Evolutionary conservation across 2,113 vertebrate species (phyloP), one percentile per base, ranked within the genome.

Genomic region (Rhinopithecus roxellana): DNA sequence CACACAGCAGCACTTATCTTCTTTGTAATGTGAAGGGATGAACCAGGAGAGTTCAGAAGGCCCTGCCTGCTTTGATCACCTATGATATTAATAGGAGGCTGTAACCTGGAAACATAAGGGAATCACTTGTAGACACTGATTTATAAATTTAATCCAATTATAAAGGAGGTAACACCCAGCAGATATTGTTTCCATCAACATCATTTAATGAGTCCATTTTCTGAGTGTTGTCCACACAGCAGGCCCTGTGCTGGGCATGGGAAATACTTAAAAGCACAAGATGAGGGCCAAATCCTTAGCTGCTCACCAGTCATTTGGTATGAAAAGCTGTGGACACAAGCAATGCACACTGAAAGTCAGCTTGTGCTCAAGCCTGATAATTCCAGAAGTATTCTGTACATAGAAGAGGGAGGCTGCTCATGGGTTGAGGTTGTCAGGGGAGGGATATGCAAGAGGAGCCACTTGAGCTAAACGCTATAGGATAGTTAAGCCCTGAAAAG

Each of bases 1-100:
- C 69, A n/a, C 10, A 8, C 0, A 2, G 23, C 35, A 67, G 20
- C 43, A 22, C 0, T 2, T 2, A 10, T 64, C 35, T 43, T 6
- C 9, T 38, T 59, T 43, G 35, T 43, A 22, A 48, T 6, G 1
- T 11, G 27, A 55, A 48, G 20, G n/a, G 67, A 18, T 10, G 38
- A 83, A 59, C 9, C 11, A 20, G 10, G 55, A 3, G 48, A 57
- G 38, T 77, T 38, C 16, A n/a, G 57, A 94, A 95, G 67, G 5
- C n/a, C 25, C 50, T 67, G 2, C 35, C 43, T 61, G 23, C 27
- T 89, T 43, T 27, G 5, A 40, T 78, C 77, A 27, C 13, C 3
- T 59, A 40, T 2, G 23, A 3, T 40, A 38, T 30, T 70, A 38
- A 52, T 23, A 75, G 13, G 30, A 8, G 17, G 52, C 45, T 74